Evolutionary conservation across 2,113 vertebrate genomes (phyloP).

Genomic region (Coturnix japonica): DNA sequence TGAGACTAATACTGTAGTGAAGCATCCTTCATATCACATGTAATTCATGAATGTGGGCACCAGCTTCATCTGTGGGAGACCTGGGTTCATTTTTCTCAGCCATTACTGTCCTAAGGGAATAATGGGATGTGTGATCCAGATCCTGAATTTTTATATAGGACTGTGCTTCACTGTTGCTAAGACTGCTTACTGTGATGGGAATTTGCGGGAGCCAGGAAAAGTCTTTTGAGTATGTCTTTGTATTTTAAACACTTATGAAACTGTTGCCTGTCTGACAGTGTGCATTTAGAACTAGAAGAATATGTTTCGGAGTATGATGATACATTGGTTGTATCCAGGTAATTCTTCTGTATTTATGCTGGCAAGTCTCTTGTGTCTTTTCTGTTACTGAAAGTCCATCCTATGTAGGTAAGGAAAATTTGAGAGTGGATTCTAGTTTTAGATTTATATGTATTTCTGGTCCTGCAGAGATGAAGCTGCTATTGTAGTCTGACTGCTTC

Average conservation of each 20-base stretch:
- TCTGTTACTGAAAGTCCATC: background rate
- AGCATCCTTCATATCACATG: background rate
- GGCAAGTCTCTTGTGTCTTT: background rate
- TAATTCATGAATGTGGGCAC: background rate
- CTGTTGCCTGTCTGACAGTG: rapidly evolving
- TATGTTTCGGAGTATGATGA: background rate
- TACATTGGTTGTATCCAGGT: background rate
- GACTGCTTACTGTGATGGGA: background rate
- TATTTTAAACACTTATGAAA: background rate
- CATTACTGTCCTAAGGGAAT: background rate
- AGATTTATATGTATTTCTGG: background rate
- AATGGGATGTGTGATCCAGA: rapidly evolving
- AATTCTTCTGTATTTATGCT: background rate
- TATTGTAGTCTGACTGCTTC: background rate
- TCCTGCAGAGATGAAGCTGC: background rate
- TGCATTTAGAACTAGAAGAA: background rate
- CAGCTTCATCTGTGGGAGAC: background rate
- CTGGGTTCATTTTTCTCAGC: background rate
- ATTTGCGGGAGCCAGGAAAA: background rate
- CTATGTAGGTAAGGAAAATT: background rate
- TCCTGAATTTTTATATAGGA: background rate
- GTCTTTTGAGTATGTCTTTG: background rate
- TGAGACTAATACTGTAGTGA: background rate
- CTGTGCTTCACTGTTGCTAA: background rate
- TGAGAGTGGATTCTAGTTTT: background rate